Base-by-base conservation (phyloP, 1,140 invertebrate genomes). In the Nasonia giraulti region DNA sequence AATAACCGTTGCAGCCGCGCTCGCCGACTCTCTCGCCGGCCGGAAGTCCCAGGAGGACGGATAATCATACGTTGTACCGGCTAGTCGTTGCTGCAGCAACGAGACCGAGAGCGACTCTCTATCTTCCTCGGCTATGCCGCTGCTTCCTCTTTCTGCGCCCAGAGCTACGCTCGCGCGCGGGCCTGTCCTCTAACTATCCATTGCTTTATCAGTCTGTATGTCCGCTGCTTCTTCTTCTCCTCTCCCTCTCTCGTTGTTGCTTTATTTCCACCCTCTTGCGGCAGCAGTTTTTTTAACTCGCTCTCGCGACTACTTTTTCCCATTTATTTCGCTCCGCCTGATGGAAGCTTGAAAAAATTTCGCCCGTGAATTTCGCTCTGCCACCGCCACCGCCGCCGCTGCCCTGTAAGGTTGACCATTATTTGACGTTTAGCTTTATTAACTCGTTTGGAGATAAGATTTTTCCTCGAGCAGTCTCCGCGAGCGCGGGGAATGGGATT, bases 61-160 rank as follows among this genome's bases (percentile, higher is more conserved):
- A 90, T 91, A 91, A 91, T 91, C 91, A 91, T 88, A 90, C 90
- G 88, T 89, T 89, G 86, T 88, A 88, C 86, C 27, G 37, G n/a
- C 83, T 55, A 66, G 55, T 66, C 55, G 85, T 77, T 80, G 77
- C 44, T 71, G 17, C 81, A 40, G 74, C 47, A 80, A 69, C 77
- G 44, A 33, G 50, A 44, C 47, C 55, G 55, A 62, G 55, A 62
- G 55, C 55, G 20, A 62, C 55, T 62, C 55, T 62, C 84, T 77
- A 71, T 20, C 23, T 81, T 27, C 23, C 55, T 68, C 71, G 3
- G 33, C 33, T 27, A 1, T 37, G 33, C 33, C 33, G 40, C 44
- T 68, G 40, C 11, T 82, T 33, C 12, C 80, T 78, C 66, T 77
- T n/a, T 71, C 73, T 27, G 68, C 66, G 44, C 12, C 27, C 27